Percentiles rank a stretch among this genome's conserved stretches.
Evolutionary conservation across 2,797 vertebrate genomes (phyloP).

Genomic region (Sebastes nivosus): DNA sequence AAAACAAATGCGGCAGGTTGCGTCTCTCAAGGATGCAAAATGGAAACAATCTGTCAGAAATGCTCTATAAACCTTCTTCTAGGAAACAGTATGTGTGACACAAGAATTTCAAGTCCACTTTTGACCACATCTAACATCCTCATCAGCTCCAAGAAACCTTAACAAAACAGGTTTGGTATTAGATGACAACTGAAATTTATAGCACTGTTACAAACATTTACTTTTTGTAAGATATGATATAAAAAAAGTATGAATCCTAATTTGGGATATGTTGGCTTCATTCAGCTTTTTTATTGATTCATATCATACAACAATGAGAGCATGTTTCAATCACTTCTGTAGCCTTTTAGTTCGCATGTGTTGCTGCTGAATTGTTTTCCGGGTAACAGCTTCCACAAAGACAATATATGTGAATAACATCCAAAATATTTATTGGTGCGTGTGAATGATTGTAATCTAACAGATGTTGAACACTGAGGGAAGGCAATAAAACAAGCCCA

Average conservation of each 20-base stretch:
- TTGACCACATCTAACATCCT: background rate
- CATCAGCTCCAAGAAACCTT: background rate
- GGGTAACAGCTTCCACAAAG: background rate
- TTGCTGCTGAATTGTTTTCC: background rate
- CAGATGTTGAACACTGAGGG: constrained; percentile 69
- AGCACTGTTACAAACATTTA: background rate
- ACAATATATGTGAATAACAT: constrained; percentile 54
- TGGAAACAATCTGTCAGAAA: background rate
- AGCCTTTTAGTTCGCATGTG: background rate
- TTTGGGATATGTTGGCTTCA: background rate
- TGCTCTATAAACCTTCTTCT: background rate
- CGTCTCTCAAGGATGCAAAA: background rate
- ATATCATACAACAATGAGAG: background rate
- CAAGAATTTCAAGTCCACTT: background rate
- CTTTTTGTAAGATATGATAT: background rate
- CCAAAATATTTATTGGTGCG: constrained; percentile 56
- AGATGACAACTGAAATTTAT: background rate
- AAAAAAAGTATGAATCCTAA: background rate
- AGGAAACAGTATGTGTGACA: background rate
- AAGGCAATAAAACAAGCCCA: constrained; percentile 75
- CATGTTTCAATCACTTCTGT: background rate
- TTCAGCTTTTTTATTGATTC: background rate
- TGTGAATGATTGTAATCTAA: constrained; percentile 66
- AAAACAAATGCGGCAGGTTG: background rate
- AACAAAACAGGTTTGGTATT: background rate